phyloP scores from a whole-genome alignment of 2,113 vertebrate genomes.

The Thomomys bottae region DNA sequence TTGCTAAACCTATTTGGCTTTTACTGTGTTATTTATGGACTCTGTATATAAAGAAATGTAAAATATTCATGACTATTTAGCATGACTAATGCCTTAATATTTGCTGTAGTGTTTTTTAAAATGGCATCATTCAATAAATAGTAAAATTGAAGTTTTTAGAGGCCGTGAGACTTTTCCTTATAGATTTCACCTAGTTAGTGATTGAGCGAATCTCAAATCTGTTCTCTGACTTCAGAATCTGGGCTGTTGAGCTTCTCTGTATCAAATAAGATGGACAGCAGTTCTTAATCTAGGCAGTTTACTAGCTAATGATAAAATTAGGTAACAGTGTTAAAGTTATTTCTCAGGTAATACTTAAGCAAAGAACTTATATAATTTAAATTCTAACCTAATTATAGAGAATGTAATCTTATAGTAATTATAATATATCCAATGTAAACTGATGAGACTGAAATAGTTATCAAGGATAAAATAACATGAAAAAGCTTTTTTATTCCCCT shows the following conservation, averaged over 20 bases:
- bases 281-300: not conserved
- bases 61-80: not conserved
- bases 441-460: constrained; percentile 2
- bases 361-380: not conserved
- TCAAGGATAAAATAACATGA: not conserved
- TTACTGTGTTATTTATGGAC: not conserved
- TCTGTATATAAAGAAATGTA: not conserved
- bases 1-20: not conserved
- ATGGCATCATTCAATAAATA: not conserved
- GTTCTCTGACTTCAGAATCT: not conserved
- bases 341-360: constrained; percentile 34
- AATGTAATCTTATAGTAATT: not conserved
- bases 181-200: not conserved
- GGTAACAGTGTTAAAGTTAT: constrained; percentile 1
- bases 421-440: not conserved
- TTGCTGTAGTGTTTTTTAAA: too few relatives aligned
- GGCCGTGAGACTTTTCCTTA: not conserved
- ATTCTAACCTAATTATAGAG: not conserved
- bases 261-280: not conserved
- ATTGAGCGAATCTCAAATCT: not conserved
- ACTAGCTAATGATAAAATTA: constrained; percentile 9
- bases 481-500: not conserved
- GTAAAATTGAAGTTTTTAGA: not conserved
- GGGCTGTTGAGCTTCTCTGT: not conserved
- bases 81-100: not conserved